Conservation (phyloP, 2,113 vertebrate species). For the Campylomormyrus tamandua region DNA sequence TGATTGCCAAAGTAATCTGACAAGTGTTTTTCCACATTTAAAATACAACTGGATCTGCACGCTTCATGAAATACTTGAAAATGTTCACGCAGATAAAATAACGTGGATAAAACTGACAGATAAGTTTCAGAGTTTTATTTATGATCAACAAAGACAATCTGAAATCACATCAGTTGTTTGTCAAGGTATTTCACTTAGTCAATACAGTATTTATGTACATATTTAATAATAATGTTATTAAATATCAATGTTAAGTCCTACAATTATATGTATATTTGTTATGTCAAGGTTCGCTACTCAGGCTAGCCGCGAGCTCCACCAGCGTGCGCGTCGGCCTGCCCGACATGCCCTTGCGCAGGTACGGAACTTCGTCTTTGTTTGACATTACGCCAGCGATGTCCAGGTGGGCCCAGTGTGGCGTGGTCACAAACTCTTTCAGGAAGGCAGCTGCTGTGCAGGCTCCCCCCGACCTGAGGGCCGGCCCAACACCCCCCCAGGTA, state of each 20-base stretch:
- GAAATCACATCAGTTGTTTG: neutral
- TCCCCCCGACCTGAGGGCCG: constrained; percentile 72
- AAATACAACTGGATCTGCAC: neutral
- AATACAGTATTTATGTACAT: neutral
- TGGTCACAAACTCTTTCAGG: constrained; percentile 83
- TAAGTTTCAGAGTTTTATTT: neutral
- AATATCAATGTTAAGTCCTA: neutral
- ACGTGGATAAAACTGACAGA: neutral
- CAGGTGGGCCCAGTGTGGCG: constrained; percentile 85
- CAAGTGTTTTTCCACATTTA: neutral
- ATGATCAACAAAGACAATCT: neutral
- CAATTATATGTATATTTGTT: neutral
- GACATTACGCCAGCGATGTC: constrained; percentile 96
- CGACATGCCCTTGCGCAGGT: constrained; percentile 89
- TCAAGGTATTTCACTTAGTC: neutral
- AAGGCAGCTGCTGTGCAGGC: constrained; percentile 94
- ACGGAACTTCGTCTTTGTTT: constrained; percentile 89
- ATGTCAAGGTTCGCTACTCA: constrained; percentile 56
- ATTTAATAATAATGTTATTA: neutral
- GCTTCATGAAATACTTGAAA: neutral
- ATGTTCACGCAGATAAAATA: neutral
- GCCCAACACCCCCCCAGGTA: neutral
- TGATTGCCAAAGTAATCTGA: neutral
- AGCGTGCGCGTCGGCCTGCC: constrained; percentile 86
- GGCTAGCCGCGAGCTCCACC: constrained; percentile 70